These are phyloP conservation scores for Pseudorhiza aurosa DNA, from an alignment of 30 jellyfish, hydroid and myxozoan genomes.

Conservation along the genomic window DNA sequence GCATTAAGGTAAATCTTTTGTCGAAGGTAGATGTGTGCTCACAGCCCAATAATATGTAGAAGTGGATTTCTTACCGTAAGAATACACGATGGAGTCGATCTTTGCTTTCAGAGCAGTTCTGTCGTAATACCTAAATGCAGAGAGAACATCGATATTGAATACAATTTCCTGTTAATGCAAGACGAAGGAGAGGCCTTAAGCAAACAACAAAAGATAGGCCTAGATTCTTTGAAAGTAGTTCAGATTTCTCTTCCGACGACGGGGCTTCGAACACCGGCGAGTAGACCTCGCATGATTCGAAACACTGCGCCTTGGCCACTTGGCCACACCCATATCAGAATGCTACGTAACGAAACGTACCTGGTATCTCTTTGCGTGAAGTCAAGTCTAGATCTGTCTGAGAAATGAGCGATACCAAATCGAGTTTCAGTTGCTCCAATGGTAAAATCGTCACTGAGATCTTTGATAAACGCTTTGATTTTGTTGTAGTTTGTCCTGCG, in stretches of 20 bases:
- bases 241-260: too few species aligned
- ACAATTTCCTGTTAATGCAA: background rate
- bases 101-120: constrained; percentile 19
- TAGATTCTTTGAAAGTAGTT: too few species aligned
- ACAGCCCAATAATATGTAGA: too few species aligned
- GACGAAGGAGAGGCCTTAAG: background rate
- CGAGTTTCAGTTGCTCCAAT: constrained; percentile 74
- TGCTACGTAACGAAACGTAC: too few species aligned
- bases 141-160: background rate
- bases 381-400: constrained; percentile 63
- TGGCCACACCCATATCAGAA: too few species aligned
- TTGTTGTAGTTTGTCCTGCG: constrained; percentile 66
- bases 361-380: constrained; percentile 34
- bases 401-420: constrained; percentile 81
- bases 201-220: background rate
- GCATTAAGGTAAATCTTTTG: background rate
- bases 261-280: too few species aligned
- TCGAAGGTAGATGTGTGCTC: too few species aligned
- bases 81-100: constrained; percentile 27
- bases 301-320: too few species aligned
- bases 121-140: background rate
- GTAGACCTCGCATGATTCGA: too few species aligned
- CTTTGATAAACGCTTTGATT: constrained; percentile 63
- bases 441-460: constrained; percentile 59
- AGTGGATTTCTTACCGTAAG: constrained; percentile 32